These are phyloP conservation scores for Gobio occitaniae DNA, from an alignment of 2,797 vertebrate species.

Conservation along the genomic window DNA sequence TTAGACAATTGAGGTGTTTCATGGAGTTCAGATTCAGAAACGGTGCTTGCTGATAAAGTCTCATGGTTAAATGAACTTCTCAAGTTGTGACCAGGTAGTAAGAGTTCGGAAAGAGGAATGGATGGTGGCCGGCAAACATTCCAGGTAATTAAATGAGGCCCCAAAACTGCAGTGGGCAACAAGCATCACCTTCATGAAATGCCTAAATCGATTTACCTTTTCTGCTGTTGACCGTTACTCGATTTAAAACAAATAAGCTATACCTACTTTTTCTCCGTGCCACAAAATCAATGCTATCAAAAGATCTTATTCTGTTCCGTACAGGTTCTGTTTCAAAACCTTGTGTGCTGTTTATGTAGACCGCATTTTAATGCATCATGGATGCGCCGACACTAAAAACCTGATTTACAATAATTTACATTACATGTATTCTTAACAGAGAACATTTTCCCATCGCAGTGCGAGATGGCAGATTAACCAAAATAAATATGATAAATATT, in stretches of 20 bases:
- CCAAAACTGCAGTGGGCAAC: conserved; percentile 18
- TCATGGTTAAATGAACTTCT: neutral
- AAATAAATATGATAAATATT: neutral
- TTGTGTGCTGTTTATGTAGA: neutral
- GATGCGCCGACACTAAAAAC: neutral
- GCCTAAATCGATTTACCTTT: neutral
- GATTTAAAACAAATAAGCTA: conserved; percentile 12
- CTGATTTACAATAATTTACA: neutral
- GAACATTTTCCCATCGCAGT: neutral
- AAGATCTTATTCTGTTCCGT: neutral
- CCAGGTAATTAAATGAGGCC: conserved; percentile 46
- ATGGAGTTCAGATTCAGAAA: neutral
- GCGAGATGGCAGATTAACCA: neutral
- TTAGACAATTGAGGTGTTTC: neutral
- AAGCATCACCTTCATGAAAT: conserved; percentile 39
- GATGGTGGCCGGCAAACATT: conserved; percentile 31
- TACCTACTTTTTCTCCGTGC: neutral
- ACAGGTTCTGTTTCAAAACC: neutral
- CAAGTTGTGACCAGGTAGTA: conserved; percentile 14
- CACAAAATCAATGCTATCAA: conserved; percentile 20
- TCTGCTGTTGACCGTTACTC: neutral
- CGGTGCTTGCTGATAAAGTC: neutral
- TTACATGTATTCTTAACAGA: neutral
- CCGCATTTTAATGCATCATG: neutral
- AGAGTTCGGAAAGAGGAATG: conserved; percentile 9